Percentiles rank a stretch among this genome's conserved stretches.
Conservation (phyloP, 2,888 invertebrate species). For the Diarsia brunnea region DNA sequence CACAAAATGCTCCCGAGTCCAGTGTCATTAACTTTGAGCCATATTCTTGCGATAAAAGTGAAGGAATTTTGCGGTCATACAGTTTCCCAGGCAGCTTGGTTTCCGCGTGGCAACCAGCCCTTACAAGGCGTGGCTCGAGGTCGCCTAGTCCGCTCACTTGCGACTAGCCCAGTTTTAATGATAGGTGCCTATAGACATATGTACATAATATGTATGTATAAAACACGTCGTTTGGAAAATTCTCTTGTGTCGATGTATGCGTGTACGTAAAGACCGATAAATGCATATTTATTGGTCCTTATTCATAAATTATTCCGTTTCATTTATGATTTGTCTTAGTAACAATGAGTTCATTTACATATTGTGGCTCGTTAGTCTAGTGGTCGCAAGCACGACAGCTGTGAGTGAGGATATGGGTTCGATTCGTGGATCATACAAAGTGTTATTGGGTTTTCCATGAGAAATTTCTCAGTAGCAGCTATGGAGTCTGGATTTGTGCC, state of each 20-base stretch:
- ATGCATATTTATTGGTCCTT: constrained; percentile 12
- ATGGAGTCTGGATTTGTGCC: too few species aligned
- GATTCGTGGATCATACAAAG: too few species aligned
- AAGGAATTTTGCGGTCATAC: constrained; percentile 41
- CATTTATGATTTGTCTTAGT: not conserved
- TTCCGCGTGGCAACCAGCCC: constrained; percentile 80
- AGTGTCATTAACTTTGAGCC: constrained; percentile 36
- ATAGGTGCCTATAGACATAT: constrained; percentile 23
- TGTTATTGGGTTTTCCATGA: too few species aligned
- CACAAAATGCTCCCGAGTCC: constrained; percentile 15
- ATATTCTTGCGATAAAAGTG: constrained; percentile 39
- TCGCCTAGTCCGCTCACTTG: constrained; percentile 78
- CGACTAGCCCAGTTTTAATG: constrained; percentile 65
- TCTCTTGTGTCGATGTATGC: constrained; percentile 5
- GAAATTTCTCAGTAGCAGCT: too few species aligned
- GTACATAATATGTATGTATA: constrained; percentile 17
- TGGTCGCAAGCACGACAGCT: too few species aligned
- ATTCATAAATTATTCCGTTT: not conserved
- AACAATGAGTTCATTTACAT: not conserved
- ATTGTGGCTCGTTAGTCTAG: not conserved
- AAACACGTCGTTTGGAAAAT: constrained; percentile 65
- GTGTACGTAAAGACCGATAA: not conserved
- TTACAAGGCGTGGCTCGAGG: constrained; percentile 77
- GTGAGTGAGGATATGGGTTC: too few species aligned
- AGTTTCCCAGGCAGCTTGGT: constrained; percentile 59